A percentile compares a stretch with the other conserved stretches of the same genome.
Conservation (phyloP, 2,113 vertebrate species). For the Ellobius talpinus region DNA sequence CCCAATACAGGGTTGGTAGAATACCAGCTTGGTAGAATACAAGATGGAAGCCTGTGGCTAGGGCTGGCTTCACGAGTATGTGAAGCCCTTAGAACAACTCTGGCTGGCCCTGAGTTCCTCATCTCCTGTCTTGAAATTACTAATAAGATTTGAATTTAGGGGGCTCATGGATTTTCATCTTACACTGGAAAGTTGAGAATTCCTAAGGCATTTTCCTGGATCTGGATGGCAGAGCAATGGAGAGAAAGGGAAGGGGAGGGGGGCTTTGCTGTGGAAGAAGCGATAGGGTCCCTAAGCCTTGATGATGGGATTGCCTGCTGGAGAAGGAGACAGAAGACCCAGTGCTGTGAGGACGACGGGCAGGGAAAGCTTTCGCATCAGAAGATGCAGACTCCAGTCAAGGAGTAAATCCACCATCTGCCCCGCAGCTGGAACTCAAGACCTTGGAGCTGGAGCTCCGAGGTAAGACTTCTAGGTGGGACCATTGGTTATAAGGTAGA, state of each 20-base stretch:
- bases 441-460: not conserved
- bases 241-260: not conserved
- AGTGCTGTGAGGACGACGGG: fast-evolving
- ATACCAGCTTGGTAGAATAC: not conserved
- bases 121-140: slow-evolving; percentile 6
- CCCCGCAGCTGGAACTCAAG: not conserved
- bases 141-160: not conserved
- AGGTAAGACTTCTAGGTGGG: not conserved
- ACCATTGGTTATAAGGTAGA: not conserved
- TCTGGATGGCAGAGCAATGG: not conserved
- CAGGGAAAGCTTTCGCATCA: not conserved
- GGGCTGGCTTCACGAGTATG: not conserved
- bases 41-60: not conserved
- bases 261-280: not conserved
- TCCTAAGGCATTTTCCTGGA: not conserved
- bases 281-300: not conserved
- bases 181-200: not conserved
- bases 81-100: no score
- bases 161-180: not conserved
- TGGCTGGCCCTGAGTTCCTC: not conserved
- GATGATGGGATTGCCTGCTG: not conserved
- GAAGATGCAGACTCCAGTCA: not conserved
- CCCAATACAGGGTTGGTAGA: not conserved
- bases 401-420: not conserved
- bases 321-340: not conserved